phyloP scores from a whole-genome alignment of 1,140 invertebrate genomes.

The Leucophenga varia region DNA sequence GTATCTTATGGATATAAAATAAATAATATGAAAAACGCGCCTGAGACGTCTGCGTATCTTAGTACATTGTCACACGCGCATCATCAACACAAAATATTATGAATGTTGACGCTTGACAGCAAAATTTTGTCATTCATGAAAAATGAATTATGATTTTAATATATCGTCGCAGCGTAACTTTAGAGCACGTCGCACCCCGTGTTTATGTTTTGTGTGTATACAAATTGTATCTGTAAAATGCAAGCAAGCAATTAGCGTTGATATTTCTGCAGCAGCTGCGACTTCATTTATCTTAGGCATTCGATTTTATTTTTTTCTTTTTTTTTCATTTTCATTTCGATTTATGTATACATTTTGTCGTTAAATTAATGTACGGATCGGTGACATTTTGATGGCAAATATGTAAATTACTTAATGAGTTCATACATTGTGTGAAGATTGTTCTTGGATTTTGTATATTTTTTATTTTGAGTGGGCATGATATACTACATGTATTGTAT shows the following conservation, averaged over 20 bases:
- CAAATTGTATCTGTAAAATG: constrained; percentile 39
- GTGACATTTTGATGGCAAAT: constrained; percentile 38
- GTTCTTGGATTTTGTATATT: no score
- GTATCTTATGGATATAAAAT: constrained; percentile 6
- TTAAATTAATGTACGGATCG: constrained; percentile 12
- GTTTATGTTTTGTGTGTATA: no score
- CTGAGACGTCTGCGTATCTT: no score
- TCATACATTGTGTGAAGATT: neutral
- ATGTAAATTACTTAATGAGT: constrained; percentile 42
- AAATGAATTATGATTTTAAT: constrained; percentile 50
- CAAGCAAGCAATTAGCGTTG: constrained; percentile 50
- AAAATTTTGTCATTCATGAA: constrained; percentile 19
- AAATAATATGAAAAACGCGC: neutral
- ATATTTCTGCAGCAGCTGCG: constrained; percentile 47
- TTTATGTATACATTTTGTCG: no score
- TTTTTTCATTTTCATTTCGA: no score
- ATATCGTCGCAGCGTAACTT: no score
- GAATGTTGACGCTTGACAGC: constrained; percentile 2
- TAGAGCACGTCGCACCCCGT: constrained; percentile 7
- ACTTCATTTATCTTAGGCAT: constrained; percentile 41
- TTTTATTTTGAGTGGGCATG: no score
- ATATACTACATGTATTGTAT: no score
- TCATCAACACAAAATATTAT: no score
- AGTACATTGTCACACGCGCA: neutral
- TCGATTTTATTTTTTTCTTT: constrained; percentile 21